Conservation (phyloP, 2,113 vertebrate species). For the Alligator sinensis region DNA sequence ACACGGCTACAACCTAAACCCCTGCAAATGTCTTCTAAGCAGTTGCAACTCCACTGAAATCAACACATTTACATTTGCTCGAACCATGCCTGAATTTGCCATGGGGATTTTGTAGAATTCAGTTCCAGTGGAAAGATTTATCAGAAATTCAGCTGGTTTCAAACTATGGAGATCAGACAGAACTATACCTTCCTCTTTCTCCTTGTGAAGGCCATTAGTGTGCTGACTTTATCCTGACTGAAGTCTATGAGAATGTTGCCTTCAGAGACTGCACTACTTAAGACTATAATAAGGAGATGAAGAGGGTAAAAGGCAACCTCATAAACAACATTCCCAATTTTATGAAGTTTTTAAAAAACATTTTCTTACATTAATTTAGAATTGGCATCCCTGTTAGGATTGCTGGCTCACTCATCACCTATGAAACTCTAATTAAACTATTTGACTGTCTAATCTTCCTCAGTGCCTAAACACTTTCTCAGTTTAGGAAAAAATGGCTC, state of each 20-base stretch:
- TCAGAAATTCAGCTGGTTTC: not conserved
- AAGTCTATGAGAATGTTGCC: constrained; percentile 27
- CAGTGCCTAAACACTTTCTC: constrained; percentile 48
- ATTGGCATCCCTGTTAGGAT: constrained; percentile 8
- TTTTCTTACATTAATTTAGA: constrained; percentile 21
- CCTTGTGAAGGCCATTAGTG: not conserved
- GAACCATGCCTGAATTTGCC: not conserved
- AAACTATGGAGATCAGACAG: not conserved
- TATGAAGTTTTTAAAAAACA: not conserved
- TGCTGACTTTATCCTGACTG: not conserved
- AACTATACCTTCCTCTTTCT: not conserved
- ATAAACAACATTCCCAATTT: not conserved
- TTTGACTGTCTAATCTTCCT: constrained; percentile 3
- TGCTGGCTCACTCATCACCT: constrained; percentile 22
- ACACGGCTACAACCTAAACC: too few species aligned
- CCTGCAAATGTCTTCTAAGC: not conserved
- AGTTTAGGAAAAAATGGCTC: constrained; percentile 57
- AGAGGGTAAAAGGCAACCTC: constrained; percentile 39
- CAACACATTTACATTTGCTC: not conserved
- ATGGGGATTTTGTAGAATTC: not conserved
- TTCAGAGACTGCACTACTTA: not conserved
- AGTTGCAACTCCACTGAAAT: fast-evolving
- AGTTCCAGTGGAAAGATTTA: not conserved
- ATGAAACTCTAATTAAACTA: constrained; percentile 26
- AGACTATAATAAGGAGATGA: constrained; percentile 39